These are phyloP conservation scores for Branchipolynoe longqiensis DNA, from an alignment of 2,888 invertebrate species.

Conservation along the genomic window DNA sequence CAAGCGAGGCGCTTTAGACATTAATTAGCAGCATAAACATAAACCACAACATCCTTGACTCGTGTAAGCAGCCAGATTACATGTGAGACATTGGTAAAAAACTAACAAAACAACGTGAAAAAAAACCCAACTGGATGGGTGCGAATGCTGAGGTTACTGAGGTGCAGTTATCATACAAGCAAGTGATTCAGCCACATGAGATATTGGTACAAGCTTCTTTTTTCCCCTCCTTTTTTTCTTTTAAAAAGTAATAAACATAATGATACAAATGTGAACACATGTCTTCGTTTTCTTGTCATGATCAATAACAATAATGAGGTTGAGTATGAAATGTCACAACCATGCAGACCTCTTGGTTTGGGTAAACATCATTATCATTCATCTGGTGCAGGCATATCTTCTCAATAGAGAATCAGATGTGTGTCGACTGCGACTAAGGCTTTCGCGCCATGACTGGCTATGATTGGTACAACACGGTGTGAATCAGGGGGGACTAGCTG, in stretches of 20 bases:
- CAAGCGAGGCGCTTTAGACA: too few relatives aligned
- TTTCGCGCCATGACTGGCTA: slow-evolving; percentile 21
- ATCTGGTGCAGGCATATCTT: neutral
- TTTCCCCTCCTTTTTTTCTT: too few relatives aligned
- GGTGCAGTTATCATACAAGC: slow-evolving; percentile 33
- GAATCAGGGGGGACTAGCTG: slow-evolving; percentile 19
- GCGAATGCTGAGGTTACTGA: slow-evolving; percentile 42
- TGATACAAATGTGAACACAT: slow-evolving; percentile 40
- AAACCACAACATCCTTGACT: too few relatives aligned
- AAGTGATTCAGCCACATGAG: slow-evolving; percentile 38
- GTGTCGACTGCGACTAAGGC: slow-evolving; percentile 41
- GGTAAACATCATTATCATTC: neutral
- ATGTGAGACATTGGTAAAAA: slow-evolving; percentile 14
- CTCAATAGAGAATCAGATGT: slow-evolving; percentile 7
- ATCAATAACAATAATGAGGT: slow-evolving; percentile 40
- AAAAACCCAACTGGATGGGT: neutral
- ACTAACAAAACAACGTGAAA: slow-evolving; percentile 18
- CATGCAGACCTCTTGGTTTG: slow-evolving; percentile 14
- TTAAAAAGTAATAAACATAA: slow-evolving; percentile 9
- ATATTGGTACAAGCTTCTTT: slow-evolving; percentile 32
- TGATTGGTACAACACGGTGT: neutral
- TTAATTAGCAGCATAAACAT: too few relatives aligned
- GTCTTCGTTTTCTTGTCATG: neutral
- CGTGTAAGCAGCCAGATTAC: too few relatives aligned
- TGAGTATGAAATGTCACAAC: slow-evolving; percentile 47